phyloP scores from a whole-genome alignment of 2,113 vertebrate species.

The Talpa occidentalis region DNA sequence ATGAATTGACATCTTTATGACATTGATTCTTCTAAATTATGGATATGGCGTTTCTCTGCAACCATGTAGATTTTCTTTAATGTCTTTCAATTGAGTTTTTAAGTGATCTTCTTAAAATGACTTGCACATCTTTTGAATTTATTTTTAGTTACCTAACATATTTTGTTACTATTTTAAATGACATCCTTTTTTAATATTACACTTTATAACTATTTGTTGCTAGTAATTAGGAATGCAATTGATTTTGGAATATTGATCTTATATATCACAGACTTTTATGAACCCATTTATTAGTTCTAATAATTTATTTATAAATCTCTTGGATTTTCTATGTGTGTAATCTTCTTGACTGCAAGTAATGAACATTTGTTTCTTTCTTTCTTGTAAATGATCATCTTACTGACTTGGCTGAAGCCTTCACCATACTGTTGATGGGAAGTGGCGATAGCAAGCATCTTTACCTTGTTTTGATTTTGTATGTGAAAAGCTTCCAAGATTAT shows the following conservation, averaged over 20 bases:
- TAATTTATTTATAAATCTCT: constrained; percentile 11
- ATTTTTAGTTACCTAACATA: background rate
- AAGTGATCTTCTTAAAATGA: background rate
- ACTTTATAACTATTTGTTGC: background rate
- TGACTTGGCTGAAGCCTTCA: background rate
- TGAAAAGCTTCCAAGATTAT: background rate
- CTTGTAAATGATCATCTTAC: background rate
- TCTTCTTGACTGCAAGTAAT: background rate
- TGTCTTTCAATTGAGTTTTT: background rate
- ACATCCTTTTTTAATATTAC: background rate
- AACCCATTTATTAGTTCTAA: constrained; percentile 21
- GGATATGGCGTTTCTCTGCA: background rate
- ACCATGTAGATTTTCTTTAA: background rate
- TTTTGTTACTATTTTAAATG: background rate
- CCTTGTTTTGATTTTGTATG: background rate
- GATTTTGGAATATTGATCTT: constrained; percentile 6
- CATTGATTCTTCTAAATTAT: background rate
- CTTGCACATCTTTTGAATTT: background rate
- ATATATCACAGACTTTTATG: background rate
- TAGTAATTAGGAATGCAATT: background rate
- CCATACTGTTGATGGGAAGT: background rate
- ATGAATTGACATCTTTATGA: background rate
- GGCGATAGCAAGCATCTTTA: background rate
- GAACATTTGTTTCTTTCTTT: background rate
- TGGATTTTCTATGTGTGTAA: background rate